Evolutionary conservation across 2,888 invertebrate species (phyloP).

Genomic region (Agrotis clavis): DNA sequence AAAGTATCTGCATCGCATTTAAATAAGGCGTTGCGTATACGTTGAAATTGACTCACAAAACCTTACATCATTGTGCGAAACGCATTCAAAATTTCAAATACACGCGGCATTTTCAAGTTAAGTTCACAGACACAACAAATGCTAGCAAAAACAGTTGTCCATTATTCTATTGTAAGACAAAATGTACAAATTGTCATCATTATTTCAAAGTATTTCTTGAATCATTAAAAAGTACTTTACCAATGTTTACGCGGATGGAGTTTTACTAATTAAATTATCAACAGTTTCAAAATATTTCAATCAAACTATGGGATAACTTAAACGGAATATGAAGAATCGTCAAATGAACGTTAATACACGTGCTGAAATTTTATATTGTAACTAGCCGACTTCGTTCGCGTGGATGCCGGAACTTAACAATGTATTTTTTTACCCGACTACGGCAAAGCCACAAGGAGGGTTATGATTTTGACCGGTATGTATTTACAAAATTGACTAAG

Average conservation of each 20-base stretch:
- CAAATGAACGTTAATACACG: slow-evolving; percentile 21
- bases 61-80: slow-evolving; percentile 8
- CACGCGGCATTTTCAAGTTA: background rate
- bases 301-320: slow-evolving; percentile 25
- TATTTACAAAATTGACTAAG: too few relatives aligned
- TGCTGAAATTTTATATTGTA: slow-evolving; percentile 26
- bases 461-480: too few relatives aligned
- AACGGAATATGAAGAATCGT: slow-evolving; percentile 22
- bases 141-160: slow-evolving; percentile 27
- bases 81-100: slow-evolving; percentile 15
- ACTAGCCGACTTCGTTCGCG: too few relatives aligned
- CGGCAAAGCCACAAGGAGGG: too few relatives aligned
- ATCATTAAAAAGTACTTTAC: slow-evolving; percentile 11
- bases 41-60: slow-evolving; percentile 14
- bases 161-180: slow-evolving; percentile 32
- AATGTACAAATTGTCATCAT: slow-evolving; percentile 36
- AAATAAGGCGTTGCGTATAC: background rate
- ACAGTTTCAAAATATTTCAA: slow-evolving; percentile 35
- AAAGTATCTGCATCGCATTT: background rate
- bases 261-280: slow-evolving; percentile 47
- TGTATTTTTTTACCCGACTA: too few relatives aligned
- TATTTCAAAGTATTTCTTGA: slow-evolving; percentile 21
- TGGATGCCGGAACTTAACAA: too few relatives aligned
- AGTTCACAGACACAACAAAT: background rate
- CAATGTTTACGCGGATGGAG: slow-evolving; percentile 11